Conservation (phyloP, 2,113 vertebrate genomes). For the Onychorhynchus coronatus region DNA sequence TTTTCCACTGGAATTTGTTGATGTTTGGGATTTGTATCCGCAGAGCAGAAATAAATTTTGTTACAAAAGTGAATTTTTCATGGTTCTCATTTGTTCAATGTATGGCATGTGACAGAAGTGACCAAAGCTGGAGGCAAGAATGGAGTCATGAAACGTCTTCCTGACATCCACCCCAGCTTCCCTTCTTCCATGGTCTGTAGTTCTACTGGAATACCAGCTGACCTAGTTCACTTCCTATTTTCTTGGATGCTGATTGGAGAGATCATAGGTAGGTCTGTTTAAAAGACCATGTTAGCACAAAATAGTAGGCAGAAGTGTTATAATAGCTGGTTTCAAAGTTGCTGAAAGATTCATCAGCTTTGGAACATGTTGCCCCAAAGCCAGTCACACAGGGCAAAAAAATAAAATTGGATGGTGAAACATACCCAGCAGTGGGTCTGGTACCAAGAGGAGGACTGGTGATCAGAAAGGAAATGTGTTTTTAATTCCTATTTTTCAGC, state of each 20-base stretch:
- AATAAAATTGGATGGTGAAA: not conserved
- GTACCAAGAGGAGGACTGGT: not conserved
- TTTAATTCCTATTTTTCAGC: not conserved
- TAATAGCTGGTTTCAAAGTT: not conserved
- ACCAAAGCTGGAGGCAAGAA: not conserved
- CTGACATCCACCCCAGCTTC: not conserved
- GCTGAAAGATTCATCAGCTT: not conserved
- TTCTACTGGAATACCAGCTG: not conserved
- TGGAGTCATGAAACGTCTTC: not conserved
- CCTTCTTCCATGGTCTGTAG: not conserved
- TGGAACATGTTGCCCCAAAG: not conserved
- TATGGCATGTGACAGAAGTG: not conserved
- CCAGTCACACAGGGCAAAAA: not conserved
- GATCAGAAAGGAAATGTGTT: not conserved
- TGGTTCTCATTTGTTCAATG: not conserved
- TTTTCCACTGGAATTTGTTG: slow-evolving; percentile 87
- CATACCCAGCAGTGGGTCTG: not conserved
- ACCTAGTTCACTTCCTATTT: not conserved
- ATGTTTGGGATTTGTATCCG: slow-evolving; percentile 82
- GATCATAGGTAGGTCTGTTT: not conserved
- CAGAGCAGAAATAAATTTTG: slow-evolving; percentile 84
- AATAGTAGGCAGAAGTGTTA: not conserved
- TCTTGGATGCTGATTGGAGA: not conserved
- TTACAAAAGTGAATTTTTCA: slow-evolving; percentile 65
- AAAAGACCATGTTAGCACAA: not conserved